These are phyloP conservation scores for Daubentonia madagascariensis DNA, from an alignment of 2,113 vertebrate genomes.

Conservation along the genomic window DNA sequence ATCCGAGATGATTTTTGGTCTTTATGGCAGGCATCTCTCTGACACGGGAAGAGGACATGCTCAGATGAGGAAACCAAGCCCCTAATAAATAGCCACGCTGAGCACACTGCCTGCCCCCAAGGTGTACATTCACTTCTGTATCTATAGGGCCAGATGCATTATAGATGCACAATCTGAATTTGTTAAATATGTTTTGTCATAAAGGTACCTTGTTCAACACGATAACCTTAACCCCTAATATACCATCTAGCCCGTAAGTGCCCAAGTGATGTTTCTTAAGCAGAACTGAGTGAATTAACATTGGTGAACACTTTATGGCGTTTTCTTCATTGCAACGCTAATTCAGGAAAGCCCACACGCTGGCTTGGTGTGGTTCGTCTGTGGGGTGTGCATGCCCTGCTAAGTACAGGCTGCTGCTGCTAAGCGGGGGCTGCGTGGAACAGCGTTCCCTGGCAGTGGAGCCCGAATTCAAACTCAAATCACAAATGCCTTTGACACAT, in stretches of 20 bases:
- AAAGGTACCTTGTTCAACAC: background rate
- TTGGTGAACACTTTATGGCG: too few species aligned
- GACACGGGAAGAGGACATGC: accelerated
- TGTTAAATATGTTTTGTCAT: background rate
- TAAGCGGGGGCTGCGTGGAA: accelerated
- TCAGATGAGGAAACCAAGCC: background rate
- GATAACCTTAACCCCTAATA: background rate
- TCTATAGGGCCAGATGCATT: accelerated
- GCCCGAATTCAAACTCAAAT: background rate
- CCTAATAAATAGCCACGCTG: accelerated
- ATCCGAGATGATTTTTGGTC: too few species aligned
- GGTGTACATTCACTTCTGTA: accelerated
- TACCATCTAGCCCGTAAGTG: accelerated
- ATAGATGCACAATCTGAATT: accelerated
- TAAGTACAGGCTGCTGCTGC: background rate
- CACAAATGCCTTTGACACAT: accelerated
- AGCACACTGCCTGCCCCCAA: accelerated
- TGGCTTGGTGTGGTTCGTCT: background rate
- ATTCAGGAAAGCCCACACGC: background rate
- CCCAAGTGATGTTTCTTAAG: accelerated
- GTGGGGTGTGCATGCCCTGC: accelerated
- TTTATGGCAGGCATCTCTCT: background rate
- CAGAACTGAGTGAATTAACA: background rate
- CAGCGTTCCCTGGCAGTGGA: accelerated
- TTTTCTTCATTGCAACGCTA: background rate